Percentiles rank a stretch among this genome's conserved stretches.
Evolutionary conservation across 2,797 vertebrate species (phyloP).

Genomic region (Chelmon rostratus): DNA sequence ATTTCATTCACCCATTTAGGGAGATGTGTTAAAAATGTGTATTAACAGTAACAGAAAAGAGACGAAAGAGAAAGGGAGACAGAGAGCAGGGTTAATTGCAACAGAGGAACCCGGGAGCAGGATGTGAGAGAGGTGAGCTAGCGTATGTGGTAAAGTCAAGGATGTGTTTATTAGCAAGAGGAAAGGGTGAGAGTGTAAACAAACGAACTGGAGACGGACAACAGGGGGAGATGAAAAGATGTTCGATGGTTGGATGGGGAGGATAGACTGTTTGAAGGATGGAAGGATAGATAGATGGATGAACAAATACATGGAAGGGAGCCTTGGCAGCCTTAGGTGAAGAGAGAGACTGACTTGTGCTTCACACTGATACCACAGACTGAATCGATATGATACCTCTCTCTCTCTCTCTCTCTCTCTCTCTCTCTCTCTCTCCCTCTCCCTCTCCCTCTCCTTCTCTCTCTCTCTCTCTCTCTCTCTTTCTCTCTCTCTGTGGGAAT

Average conservation of each 20-base stretch:
- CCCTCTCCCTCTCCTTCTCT: slow-evolving; percentile 53
- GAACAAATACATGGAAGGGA: slow-evolving; percentile 24
- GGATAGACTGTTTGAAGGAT: slow-evolving; percentile 22
- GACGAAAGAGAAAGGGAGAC: slow-evolving; percentile 3
- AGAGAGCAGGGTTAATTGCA: slow-evolving; percentile 28
- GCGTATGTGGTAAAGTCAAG: slow-evolving; percentile 30
- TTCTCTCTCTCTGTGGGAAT: slow-evolving; percentile 78
- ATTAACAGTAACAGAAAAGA: slow-evolving; percentile 19
- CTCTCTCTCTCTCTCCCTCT: slow-evolving; percentile 39
- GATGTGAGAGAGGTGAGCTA: slow-evolving; percentile 5
- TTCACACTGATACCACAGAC: slow-evolving; percentile 66
- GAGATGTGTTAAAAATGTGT: background rate
- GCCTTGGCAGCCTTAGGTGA: slow-evolving; percentile 44
- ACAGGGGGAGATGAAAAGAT: slow-evolving; percentile 33
- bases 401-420: slow-evolving; percentile 30
- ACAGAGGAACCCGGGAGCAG: slow-evolving; percentile 10
- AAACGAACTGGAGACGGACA: slow-evolving; percentile 24
- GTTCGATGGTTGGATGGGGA: background rate
- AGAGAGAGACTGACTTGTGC: slow-evolving; percentile 61
- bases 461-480: too few relatives aligned
- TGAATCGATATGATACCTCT: slow-evolving; percentile 65
- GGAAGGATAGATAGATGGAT: slow-evolving; percentile 25
- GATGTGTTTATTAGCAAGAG: slow-evolving; percentile 47
- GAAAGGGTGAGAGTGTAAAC: slow-evolving; percentile 40
- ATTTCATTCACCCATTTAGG: background rate